Conservation (phyloP, 2,888 invertebrate species). For the Monopis laevigella region DNA sequence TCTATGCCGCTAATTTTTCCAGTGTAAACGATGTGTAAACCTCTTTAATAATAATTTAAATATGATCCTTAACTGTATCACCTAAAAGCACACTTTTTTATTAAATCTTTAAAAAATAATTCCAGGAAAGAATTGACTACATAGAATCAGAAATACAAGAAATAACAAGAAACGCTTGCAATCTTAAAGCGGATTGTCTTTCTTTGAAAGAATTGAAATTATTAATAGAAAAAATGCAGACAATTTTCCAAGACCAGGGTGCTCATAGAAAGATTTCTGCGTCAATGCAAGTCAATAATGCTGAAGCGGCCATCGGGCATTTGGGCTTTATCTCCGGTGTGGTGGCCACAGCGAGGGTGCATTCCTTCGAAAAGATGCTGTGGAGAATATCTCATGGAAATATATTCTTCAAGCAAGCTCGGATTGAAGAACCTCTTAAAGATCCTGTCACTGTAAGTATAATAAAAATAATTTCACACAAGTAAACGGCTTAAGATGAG, state of each 20-base stretch:
- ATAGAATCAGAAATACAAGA: slow-evolving; percentile 62
- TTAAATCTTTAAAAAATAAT: no score
- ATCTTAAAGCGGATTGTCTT: slow-evolving; percentile 51
- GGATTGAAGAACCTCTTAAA: slow-evolving; percentile 48
- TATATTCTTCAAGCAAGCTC: slow-evolving; percentile 59
- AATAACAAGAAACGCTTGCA: slow-evolving; percentile 54
- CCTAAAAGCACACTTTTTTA: no score
- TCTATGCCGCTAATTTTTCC: no score
- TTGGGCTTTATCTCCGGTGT: slow-evolving; percentile 58
- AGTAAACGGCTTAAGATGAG: no score
- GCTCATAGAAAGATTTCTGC: slow-evolving; percentile 59
- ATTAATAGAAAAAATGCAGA: slow-evolving; percentile 54
- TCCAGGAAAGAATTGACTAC: slow-evolving; percentile 59
- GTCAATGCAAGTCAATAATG: slow-evolving; percentile 49
- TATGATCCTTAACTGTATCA: no score
- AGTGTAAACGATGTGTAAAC: no score
- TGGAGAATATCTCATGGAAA: slow-evolving; percentile 62
- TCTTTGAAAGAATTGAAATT: slow-evolving; percentile 49
- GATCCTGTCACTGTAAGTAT: slow-evolving; percentile 51
- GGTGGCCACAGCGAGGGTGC: slow-evolving; percentile 47
- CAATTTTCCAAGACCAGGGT: slow-evolving; percentile 69
- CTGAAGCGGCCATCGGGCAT: slow-evolving; percentile 49
- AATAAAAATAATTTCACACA: no score
- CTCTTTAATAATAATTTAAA: no score
- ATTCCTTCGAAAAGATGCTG: slow-evolving; percentile 55